Conservation (phyloP, 2,797 vertebrate genomes). For the Paratrypauchen microcephalus region DNA sequence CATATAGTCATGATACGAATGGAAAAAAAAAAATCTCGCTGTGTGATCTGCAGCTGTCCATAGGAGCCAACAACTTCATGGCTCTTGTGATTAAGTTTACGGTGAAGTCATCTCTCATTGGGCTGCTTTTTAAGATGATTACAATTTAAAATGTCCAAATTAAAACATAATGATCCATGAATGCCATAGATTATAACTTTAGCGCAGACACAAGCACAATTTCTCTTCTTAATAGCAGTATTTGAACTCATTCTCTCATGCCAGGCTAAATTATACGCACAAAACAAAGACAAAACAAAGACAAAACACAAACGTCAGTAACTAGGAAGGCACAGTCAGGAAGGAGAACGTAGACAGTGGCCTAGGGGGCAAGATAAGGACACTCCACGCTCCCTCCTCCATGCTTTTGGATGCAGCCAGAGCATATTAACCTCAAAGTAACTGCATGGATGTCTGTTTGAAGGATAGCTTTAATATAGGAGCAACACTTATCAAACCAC, state of each 20-base stretch:
- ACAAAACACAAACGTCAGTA: constrained; percentile 45
- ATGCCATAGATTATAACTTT: too few relatives aligned
- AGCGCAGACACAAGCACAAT: too few relatives aligned
- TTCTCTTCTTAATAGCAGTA: too few relatives aligned
- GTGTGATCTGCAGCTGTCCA: too few relatives aligned
- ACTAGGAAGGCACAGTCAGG: background rate
- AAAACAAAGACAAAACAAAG: constrained; percentile 51
- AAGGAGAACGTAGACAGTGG: constrained; percentile 17
- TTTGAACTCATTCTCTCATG: background rate
- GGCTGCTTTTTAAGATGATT: too few relatives aligned
- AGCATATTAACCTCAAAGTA: background rate
- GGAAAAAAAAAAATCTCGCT: too few relatives aligned
- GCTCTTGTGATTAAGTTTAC: too few relatives aligned
- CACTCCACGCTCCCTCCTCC: background rate
- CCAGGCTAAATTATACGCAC: constrained; percentile 14
- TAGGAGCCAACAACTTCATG: too few relatives aligned
- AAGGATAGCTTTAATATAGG: constrained; percentile 6
- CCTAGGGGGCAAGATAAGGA: constrained; percentile 20
- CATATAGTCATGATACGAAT: too few relatives aligned
- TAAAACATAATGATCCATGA: too few relatives aligned
- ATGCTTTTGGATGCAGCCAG: background rate
- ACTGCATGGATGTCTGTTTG: background rate
- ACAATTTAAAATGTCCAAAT: too few relatives aligned
- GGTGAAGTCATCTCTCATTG: too few relatives aligned
- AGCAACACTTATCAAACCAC: background rate